phyloP scores from a whole-genome alignment of 2,113 vertebrate genomes.

The Phocoena phocoena region DNA sequence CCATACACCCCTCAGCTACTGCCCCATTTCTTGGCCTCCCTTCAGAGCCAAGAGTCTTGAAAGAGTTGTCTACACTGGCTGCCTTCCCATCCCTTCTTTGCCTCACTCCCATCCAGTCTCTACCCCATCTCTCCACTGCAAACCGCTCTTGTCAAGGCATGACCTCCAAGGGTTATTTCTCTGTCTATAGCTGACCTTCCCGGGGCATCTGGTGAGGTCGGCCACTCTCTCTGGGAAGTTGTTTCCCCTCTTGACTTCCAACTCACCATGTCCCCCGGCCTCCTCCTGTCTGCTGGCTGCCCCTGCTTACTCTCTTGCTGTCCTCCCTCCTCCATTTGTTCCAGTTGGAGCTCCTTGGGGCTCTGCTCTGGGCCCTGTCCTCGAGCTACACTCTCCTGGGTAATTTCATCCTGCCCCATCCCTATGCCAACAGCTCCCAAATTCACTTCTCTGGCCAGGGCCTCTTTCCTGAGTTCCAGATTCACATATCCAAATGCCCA shows the following conservation, averaged over 20 bases:
- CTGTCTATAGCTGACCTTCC: neutral
- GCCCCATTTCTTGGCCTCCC: neutral
- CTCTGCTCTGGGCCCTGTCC: neutral
- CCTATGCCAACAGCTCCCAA: neutral
- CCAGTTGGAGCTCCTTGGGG: neutral
- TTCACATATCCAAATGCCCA: neutral
- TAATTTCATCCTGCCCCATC: neutral
- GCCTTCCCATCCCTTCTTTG: neutral
- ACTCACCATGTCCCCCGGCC: accelerated
- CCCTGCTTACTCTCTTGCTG: neutral
- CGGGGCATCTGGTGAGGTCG: accelerated
- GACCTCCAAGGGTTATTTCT: neutral
- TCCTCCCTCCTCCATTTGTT: neutral
- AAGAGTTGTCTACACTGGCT: neutral
- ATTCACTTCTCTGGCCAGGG: neutral
- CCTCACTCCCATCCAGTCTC: neutral
- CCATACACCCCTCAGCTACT: neutral
- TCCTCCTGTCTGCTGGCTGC: neutral
- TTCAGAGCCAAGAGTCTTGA: neutral
- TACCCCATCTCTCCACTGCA: neutral
- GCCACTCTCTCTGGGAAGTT: neutral
- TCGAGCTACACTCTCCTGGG: neutral
- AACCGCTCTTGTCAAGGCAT: neutral
- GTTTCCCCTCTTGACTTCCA: neutral
- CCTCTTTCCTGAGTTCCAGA: neutral